Evolutionary conservation across 2,113 vertebrate species (phyloP).

Genomic region (Ctenodactylus gundi): DNA sequence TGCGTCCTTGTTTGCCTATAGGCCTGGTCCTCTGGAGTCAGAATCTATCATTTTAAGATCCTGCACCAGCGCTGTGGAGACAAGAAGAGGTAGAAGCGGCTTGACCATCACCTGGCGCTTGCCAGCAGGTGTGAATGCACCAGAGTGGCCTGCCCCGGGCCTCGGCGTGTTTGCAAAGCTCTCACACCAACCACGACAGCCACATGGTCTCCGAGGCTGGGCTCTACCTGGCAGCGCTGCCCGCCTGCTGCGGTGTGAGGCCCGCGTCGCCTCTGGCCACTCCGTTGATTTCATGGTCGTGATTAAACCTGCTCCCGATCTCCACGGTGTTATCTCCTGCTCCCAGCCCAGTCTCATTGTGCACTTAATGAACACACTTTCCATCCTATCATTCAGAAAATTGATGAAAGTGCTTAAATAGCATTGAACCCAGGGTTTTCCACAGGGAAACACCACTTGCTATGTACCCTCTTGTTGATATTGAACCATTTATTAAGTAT

Average conservation of each 20-base stretch:
- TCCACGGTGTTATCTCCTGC: neutral
- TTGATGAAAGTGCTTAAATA: neutral
- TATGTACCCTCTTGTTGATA: accelerated
- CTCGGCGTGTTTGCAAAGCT: accelerated
- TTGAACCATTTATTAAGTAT: neutral
- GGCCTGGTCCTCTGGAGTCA: neutral
- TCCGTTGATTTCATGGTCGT: neutral
- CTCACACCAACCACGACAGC: neutral
- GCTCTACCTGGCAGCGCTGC: neutral
- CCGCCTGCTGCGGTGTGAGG: accelerated
- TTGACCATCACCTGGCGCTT: accelerated
- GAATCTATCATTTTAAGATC: neutral
- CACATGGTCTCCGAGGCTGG: too few relatives aligned
- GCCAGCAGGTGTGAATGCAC: accelerated
- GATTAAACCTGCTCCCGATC: neutral
- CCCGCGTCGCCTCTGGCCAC: neutral
- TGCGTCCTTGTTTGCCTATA: neutral
- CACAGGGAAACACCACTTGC: neutral
- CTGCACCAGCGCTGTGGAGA: accelerated
- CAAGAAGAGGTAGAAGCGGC: neutral
- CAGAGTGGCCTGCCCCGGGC: neutral
- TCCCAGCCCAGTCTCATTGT: neutral
- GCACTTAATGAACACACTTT: neutral
- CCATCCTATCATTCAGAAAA: neutral
- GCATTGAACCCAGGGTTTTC: neutral